phyloP scores from a whole-genome alignment of 37 sponge, comb jelly and placozoan genomes.

The Cladorhizidae sp. region DNA sequence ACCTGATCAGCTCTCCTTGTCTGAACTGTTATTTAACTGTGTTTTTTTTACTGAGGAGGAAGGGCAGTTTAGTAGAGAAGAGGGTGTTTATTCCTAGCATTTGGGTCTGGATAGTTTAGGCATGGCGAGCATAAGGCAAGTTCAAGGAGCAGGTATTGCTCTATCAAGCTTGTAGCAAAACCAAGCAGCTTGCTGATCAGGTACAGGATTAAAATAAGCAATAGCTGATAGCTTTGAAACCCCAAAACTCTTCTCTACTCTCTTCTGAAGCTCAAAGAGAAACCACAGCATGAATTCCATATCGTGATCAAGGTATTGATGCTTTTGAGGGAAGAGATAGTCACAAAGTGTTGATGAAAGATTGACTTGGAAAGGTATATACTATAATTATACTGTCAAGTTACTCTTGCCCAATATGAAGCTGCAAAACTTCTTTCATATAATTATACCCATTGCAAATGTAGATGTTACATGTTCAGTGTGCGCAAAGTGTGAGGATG shows the following conservation, averaged over 20 bases:
- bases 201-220: constrained; percentile 2
- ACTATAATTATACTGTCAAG: too few species aligned
- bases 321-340: constrained; percentile 6
- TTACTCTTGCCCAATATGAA: neutral
- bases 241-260: constrained; percentile 8
- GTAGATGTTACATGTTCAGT: constrained; percentile 38
- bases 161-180: constrained; percentile 10
- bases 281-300: constrained; percentile 9
- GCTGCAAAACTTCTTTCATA: neutral
- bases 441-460: neutral
- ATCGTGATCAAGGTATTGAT: too few species aligned
- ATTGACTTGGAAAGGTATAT: neutral
- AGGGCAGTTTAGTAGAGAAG: too few species aligned
- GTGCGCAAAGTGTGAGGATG: constrained; percentile 42
- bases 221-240: constrained; percentile 9
- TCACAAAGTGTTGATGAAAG: neutral
- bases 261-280: constrained; percentile 25
- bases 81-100: too few species aligned
- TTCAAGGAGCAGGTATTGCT: constrained; percentile 50
- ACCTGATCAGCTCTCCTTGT: too few species aligned
- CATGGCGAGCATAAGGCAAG: too few species aligned
- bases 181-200: constrained; percentile 5
- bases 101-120: too few species aligned
- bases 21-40: too few species aligned
- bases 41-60: too few species aligned